Conservation (phyloP, 2,888 invertebrate genomes). For the Sialis lutaria region DNA sequence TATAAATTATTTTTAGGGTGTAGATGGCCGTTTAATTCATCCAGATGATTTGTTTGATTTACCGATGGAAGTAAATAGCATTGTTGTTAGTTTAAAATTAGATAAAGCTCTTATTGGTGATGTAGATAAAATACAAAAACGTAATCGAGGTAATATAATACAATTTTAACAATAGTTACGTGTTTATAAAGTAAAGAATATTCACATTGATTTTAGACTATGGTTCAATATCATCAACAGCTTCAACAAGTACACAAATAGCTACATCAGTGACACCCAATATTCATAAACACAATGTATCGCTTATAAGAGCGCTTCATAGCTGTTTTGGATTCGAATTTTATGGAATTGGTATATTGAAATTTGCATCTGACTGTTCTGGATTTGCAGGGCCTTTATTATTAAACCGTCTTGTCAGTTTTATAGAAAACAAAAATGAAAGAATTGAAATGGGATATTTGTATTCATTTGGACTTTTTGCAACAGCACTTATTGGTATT, state of each 20-base stretch:
- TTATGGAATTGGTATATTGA: constrained; percentile 67
- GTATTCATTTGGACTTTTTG: constrained; percentile 48
- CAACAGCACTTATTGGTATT: constrained; percentile 47
- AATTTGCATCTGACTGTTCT: constrained; percentile 64
- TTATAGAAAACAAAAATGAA: constrained; percentile 54
- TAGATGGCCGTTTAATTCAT: constrained; percentile 47
- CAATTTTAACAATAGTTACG: not conserved
- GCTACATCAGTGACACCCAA: not conserved
- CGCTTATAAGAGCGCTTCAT: constrained; percentile 52
- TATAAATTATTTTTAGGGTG: constrained; percentile 37
- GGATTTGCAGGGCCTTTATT: constrained; percentile 83
- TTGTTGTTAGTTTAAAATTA: constrained; percentile 39
- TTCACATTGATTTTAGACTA: not conserved
- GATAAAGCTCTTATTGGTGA: constrained; percentile 36
- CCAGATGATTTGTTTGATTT: constrained; percentile 73
- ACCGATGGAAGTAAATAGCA: constrained; percentile 45
- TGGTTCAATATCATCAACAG: not conserved
- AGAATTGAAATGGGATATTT: constrained; percentile 43
- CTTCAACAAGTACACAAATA: not conserved
- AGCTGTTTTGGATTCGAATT: constrained; percentile 64
- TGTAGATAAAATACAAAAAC: constrained; percentile 24
- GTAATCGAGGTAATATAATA: not conserved
- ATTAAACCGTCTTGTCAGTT: constrained; percentile 63
- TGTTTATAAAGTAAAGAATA: not conserved
- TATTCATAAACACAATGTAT: constrained; percentile 23